Evolutionary conservation across 2,888 invertebrate species (phyloP), one percentile per base, ranked within the genome.

Genomic region (Aricia artaxerxes): DNA sequence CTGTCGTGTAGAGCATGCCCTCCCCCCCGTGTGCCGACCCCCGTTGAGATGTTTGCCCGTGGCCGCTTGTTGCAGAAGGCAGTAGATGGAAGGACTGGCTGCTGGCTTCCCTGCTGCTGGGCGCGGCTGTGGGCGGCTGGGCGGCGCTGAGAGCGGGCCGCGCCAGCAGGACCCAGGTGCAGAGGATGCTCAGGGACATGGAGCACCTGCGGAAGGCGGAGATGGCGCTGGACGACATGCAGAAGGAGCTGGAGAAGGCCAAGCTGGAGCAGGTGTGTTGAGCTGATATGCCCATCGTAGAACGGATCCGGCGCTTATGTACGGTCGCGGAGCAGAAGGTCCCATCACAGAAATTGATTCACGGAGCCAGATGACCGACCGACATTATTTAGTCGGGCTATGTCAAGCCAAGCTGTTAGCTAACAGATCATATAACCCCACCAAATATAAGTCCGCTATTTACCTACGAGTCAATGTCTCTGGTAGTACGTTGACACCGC

Each of bases 161-260:
- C 87, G 97, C 97, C 86, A 98, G 98, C 61, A 97, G 98, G 85
- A 95, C 95, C 82, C 97, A 99, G 89, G 95, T 99, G 82, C 96
- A 97, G 83, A 96, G 98, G 81, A 99, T 99, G 98, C 97, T 98
- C 89, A 96, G 97, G 83, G 98, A 99, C 85, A 98, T 99, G 97
- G 98, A 98, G 87, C 97, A 97, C 85, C 95, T 98, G 82, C 97
- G 98, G 85, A 97, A 97, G 86, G 99, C 99, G 0, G 99, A 99
- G 91, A 95, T 97, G 86, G 97, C 97, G 9, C 93, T 99, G 61
- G 96, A 97, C 86, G 97, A 97, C 87, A 95, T 99, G 91, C 98
- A 98, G 93, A 96, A 96, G 88, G 96, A 98, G 90, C 92, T 99
- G 80, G 97, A 98, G 88, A 95, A 97, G 84, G 98, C 98, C 7